Evolutionary conservation across 2,888 invertebrate genomes (phyloP).

Genomic region (Platycheirus rosarum): DNA sequence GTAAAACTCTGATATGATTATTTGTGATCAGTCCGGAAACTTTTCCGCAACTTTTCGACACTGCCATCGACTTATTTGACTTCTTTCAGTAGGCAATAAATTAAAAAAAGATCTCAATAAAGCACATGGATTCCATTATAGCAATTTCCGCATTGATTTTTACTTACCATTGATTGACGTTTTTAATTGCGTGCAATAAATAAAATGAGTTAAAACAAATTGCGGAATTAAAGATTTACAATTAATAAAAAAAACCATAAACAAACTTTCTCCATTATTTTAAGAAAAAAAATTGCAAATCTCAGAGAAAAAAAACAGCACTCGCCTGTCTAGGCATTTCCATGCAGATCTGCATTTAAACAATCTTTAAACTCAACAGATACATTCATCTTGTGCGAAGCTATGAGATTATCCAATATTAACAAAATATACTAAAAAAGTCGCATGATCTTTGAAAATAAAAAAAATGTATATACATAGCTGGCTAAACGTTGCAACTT

Average conservation of each 20-base stretch:
- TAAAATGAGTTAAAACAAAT: slow-evolving; percentile 14
- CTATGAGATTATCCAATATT: slow-evolving; percentile 44
- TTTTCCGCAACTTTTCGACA: no score
- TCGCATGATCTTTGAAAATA: slow-evolving; percentile 12
- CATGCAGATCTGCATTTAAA: slow-evolving; percentile 52
- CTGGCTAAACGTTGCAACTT: slow-evolving; percentile 16
- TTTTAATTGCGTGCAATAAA: slow-evolving; percentile 40
- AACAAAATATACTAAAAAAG: slow-evolving; percentile 33
- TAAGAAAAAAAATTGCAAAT: slow-evolving; percentile 35
- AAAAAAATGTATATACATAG: slow-evolving; percentile 32
- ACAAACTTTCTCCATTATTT: slow-evolving; percentile 19
- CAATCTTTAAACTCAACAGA: slow-evolving; percentile 40
- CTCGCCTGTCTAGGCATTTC: slow-evolving; percentile 29
- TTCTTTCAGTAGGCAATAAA: no score
- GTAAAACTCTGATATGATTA: no score
- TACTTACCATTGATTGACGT: slow-evolving; percentile 45
- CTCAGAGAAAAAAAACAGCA: slow-evolving; percentile 19
- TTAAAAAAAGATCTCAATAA: neutral
- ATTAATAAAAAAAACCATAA: neutral
- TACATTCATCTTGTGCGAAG: slow-evolving; percentile 52
- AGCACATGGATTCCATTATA: slow-evolving; percentile 11
- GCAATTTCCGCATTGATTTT: slow-evolving; percentile 54
- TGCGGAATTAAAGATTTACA: slow-evolving; percentile 6
- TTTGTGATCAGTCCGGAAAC: no score
- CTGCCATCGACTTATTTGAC: no score